phyloP scores from a whole-genome alignment of 2,888 invertebrate genomes.

The Protodeltote pygarga region DNA sequence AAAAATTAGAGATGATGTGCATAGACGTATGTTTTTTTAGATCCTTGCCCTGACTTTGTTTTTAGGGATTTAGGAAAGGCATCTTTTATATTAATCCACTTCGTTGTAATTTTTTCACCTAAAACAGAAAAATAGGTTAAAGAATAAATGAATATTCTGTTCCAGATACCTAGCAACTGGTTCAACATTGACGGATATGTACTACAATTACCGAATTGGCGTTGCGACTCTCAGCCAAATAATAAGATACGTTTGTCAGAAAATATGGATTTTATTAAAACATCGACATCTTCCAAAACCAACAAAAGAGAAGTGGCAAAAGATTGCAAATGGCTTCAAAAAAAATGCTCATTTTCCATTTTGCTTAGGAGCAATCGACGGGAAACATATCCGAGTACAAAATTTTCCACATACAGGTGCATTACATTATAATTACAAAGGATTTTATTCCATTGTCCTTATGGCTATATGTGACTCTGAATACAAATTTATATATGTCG shows the following conservation, averaged over 20 bases:
- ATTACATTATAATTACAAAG: slow-evolving; percentile 20
- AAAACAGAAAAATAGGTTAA: slow-evolving; percentile 10
- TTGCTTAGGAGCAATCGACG: slow-evolving; percentile 10
- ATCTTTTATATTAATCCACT: slow-evolving; percentile 23
- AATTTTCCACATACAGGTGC: slow-evolving; percentile 11
- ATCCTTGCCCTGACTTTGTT: slow-evolving; percentile 12
- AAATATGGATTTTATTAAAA: slow-evolving; percentile 19
- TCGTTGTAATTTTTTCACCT: slow-evolving; percentile 12
- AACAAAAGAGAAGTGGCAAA: slow-evolving; percentile 9
- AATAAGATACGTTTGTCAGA: slow-evolving; percentile 15
- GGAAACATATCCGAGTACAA: slow-evolving; percentile 14
- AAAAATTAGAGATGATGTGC: slow-evolving; percentile 11
- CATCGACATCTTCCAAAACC: slow-evolving; percentile 8
- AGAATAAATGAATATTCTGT: slow-evolving; percentile 10
- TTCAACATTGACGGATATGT: slow-evolving; percentile 16
- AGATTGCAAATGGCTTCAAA: slow-evolving; percentile 2
- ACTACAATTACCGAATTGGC: slow-evolving; percentile 21
- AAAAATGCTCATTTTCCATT: slow-evolving; percentile 9
- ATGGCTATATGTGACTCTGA: slow-evolving; percentile 14
- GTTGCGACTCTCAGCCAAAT: slow-evolving; percentile 19
- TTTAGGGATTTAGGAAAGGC: slow-evolving; percentile 14
- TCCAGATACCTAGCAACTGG: slow-evolving; percentile 20
- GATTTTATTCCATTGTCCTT: slow-evolving; percentile 14
- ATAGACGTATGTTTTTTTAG: slow-evolving; percentile 9
- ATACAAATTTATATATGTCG: slow-evolving; percentile 14